Evolutionary conservation across 2,888 invertebrate genomes (phyloP), one percentile per base, ranked within the genome.

Genomic region (Drosophila affinis): DNA sequence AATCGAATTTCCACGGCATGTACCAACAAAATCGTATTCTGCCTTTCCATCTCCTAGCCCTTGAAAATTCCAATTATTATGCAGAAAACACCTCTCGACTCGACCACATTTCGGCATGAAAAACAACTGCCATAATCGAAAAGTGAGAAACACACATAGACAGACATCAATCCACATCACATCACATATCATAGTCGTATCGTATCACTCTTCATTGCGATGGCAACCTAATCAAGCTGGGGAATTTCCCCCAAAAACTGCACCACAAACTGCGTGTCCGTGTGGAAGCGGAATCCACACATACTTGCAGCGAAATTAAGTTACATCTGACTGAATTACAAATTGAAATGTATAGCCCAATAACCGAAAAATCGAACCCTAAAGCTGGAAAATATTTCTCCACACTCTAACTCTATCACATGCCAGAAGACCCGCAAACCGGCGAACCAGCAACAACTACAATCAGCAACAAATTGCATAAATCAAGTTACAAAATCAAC

Each of bases 401-500:
- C 27, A 59, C 64, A 18, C 21, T 55, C 34, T n/a, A n/a, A n/a
- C n/a, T 55, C 34, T 10, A 24, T 18, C 46, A 29, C 46, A 49
- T 45, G 51, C 56, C 39, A 45, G 34, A 53, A 9, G 21, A 21
- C 10, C 67, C 49, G 21, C 21, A 21, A 21, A 21, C 21, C 21
- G 21, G 32, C 12, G n/a, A 49, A 27, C 3, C 17, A 68, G 6
- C 63, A 60, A 14, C 63, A 75, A n/a, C 48, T 54, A 24, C 34
- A 58, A 48, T 9, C 14, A 49, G 29, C 60, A 53, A 34, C 46
- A 63, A 72, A 72, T 55, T 64, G 64, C 57, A 64, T 74, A 87
- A 84, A 82, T 87, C 68, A 76, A 72, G 65, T 78, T 81, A 71
- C 72, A 63, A 52, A 64, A 56, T 55, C 58, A 59, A 60, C 59